These are phyloP conservation scores for Bombus turneri DNA, from an alignment of 1,140 invertebrate species.

Conservation along the genomic window DNA sequence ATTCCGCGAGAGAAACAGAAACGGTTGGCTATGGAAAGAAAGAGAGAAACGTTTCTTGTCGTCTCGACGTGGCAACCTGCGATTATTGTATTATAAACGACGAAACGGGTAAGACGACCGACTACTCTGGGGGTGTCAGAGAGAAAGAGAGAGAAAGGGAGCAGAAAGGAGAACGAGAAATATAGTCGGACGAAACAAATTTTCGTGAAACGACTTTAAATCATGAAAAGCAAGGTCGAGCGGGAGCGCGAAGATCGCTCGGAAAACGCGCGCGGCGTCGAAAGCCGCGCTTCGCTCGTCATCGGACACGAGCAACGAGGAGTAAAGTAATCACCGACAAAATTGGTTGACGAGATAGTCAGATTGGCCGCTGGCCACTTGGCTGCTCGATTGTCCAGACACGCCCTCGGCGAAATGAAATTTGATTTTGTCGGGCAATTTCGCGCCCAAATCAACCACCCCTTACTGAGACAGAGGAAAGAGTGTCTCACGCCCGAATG, in stretches of 20 bases:
- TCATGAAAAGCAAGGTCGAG: background rate
- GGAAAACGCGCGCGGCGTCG: conserved; percentile 21
- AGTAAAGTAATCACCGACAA: conserved; percentile 79
- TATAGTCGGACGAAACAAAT: background rate
- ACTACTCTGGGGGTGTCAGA: accelerated
- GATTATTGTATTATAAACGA: conserved; percentile 37
- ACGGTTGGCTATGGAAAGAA: background rate
- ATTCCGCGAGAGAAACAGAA: background rate
- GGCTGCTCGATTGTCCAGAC: conserved; percentile 81
- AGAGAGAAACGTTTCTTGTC: background rate
- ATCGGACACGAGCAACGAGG: conserved; percentile 41
- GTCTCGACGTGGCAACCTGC: conserved; percentile 19
- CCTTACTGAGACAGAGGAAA: conserved; percentile 30
- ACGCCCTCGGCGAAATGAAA: conserved; percentile 82
- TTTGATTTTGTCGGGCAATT: conserved; percentile 83
- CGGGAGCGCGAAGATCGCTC: conserved; percentile 12
- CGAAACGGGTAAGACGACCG: background rate
- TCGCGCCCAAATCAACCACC: conserved; percentile 80
- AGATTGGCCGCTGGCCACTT: conserved; percentile 79
- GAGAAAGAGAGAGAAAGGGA: no score
- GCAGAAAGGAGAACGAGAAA: background rate
- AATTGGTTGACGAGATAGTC: conserved; percentile 81
- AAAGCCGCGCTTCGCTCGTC: background rate
- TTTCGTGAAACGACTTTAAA: conserved; percentile 30
- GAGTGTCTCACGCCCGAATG: conserved; percentile 11